These are phyloP conservation scores for Anas capensis DNA, from an alignment of 2,797 vertebrate species.

Conservation along the genomic window DNA sequence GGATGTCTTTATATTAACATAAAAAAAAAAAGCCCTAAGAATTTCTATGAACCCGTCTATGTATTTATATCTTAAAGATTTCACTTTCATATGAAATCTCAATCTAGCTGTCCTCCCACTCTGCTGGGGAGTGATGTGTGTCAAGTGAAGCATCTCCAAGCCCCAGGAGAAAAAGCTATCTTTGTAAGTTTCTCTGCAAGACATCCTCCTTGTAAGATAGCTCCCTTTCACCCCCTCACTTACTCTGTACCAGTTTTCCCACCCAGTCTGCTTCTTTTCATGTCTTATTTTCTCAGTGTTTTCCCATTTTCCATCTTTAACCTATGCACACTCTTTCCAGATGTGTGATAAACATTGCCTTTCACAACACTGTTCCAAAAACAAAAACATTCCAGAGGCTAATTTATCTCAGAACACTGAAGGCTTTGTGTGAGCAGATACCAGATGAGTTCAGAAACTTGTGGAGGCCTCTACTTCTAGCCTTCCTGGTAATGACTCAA, in stretches of 20 bases:
- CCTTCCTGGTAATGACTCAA: constrained; percentile 69
- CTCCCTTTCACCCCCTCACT: constrained; percentile 48
- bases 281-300: constrained; percentile 71
- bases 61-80: constrained; percentile 55
- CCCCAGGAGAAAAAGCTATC: constrained; percentile 45
- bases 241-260: constrained; percentile 51
- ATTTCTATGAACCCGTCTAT: constrained; percentile 12
- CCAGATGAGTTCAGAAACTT: constrained; percentile 74
- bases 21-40: background rate
- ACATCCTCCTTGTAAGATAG: constrained; percentile 21
- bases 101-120: constrained; percentile 64
- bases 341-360: constrained; percentile 70
- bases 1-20: background rate
- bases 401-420: constrained; percentile 73
- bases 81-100: constrained; percentile 47
- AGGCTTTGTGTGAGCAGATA: constrained; percentile 70
- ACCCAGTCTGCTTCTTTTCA: constrained; percentile 62
- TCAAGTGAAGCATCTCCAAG: constrained; percentile 14
- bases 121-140: constrained; percentile 62
- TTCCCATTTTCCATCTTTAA: constrained; percentile 52
- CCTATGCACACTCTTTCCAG: constrained; percentile 74
- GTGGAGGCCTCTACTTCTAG: constrained; percentile 58
- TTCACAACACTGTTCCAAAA: constrained; percentile 72
- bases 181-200: constrained; percentile 57
- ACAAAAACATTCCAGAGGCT: constrained; percentile 72